A percentile compares a stretch with the other conserved stretches of the same genome.
Conservation (phyloP, 2,797 vertebrate genomes). For the Semaprochilodus insignis region DNA sequence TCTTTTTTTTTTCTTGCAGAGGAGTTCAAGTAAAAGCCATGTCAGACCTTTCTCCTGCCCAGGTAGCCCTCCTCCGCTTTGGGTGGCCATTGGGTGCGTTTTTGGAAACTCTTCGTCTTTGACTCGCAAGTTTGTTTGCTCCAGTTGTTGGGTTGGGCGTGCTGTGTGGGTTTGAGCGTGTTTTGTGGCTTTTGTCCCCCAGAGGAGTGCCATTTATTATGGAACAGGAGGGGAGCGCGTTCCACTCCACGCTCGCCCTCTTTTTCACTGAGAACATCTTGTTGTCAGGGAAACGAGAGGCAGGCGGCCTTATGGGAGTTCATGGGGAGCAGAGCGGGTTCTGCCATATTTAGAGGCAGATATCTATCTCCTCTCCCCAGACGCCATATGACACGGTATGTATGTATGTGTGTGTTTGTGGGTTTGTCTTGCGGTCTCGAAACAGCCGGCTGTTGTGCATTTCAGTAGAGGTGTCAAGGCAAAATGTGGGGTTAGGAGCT, state of each 20-base stretch:
- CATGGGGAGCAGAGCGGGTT: slow-evolving; percentile 42
- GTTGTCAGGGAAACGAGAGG: slow-evolving; percentile 61
- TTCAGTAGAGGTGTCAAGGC: not conserved
- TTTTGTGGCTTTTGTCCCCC: slow-evolving; percentile 12
- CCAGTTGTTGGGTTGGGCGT: slow-evolving; percentile 9
- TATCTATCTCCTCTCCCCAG: slow-evolving; percentile 33
- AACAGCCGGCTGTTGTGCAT: not conserved
- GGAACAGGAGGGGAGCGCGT: slow-evolving; percentile 32
- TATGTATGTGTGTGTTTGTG: not conserved
- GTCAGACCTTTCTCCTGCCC: not conserved
- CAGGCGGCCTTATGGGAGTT: slow-evolving; percentile 51
- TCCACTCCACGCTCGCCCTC: slow-evolving; percentile 40
- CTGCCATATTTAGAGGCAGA: slow-evolving; percentile 47
- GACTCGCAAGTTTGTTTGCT: slow-evolving; percentile 16
- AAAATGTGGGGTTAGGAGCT: not conserved
- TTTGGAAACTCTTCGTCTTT: slow-evolving; percentile 1
- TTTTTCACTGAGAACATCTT: slow-evolving; percentile 58
- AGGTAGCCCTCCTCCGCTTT: not conserved
- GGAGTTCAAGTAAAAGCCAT: no score
- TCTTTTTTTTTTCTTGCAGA: not conserved
- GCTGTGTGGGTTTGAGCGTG: slow-evolving; percentile 23
- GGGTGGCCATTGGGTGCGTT: not conserved
- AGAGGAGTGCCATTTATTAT: slow-evolving; percentile 45
- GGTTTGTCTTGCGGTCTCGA: slow-evolving; percentile 35
- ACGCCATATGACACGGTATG: not conserved